These are phyloP conservation scores for Spondyliosoma cantharus DNA, from an alignment of 2,797 vertebrate genomes.

Conservation along the genomic window DNA sequence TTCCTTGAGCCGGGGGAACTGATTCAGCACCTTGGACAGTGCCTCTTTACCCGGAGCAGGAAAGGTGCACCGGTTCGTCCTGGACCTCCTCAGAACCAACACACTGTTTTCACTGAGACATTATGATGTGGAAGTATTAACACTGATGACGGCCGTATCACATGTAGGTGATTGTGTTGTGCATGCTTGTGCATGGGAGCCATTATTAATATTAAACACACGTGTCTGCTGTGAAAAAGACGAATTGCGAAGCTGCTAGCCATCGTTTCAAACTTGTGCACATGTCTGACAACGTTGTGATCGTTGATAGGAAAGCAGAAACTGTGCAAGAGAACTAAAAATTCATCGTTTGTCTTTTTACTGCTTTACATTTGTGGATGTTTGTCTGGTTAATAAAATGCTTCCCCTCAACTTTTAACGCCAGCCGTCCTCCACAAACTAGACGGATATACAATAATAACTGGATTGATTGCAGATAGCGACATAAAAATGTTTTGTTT, in stretches of 20 bases:
- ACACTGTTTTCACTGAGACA: too few species aligned
- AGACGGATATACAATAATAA: background rate
- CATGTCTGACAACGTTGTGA: background rate
- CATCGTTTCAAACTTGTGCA: background rate
- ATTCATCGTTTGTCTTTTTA: background rate
- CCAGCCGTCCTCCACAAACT: background rate
- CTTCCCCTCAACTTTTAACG: background rate
- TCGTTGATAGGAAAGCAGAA: background rate
- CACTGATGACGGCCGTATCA: too few species aligned
- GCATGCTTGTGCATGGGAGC: too few species aligned
- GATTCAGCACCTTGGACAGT: conserved; percentile 72
- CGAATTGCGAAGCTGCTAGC: background rate
- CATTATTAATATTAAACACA: too few species aligned
- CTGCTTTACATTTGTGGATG: background rate
- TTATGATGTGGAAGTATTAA: too few species aligned
- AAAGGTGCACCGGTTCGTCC: background rate
- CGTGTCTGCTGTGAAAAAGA: background rate
- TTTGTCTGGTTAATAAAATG: background rate
- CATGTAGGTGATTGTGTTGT: too few species aligned
- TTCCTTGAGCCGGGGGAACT: conserved; percentile 2
- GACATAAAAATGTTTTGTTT: background rate
- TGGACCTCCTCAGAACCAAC: too few species aligned
- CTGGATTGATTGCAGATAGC: background rate
- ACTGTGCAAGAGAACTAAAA: background rate
- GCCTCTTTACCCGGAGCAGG: conserved; percentile 4